Conservation (phyloP, 2,888 invertebrate genomes). For the Xanthorhoe spadicearia region DNA sequence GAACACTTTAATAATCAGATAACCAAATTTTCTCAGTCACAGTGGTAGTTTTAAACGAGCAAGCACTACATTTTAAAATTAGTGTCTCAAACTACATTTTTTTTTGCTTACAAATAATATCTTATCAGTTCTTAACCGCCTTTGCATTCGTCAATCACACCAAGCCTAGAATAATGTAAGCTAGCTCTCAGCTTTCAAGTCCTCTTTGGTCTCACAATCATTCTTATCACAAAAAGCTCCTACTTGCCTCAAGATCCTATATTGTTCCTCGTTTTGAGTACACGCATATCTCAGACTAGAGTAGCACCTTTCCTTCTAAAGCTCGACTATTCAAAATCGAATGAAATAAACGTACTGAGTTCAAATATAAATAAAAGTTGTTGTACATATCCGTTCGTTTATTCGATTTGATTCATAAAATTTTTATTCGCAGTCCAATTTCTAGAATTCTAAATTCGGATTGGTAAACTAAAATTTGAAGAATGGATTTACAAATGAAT, state of each 20-base stretch:
- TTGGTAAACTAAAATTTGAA: constrained; percentile 25
- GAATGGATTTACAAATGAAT: constrained; percentile 7
- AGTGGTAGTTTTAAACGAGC: background rate
- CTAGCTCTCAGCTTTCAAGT: background rate
- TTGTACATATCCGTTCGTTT: constrained; percentile 7
- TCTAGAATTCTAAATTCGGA: constrained; percentile 30
- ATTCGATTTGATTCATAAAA: constrained; percentile 16
- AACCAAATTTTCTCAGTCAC: background rate
- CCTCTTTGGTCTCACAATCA: constrained; percentile 16
- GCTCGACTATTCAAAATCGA: constrained; percentile 25
- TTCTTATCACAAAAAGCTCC: constrained; percentile 26
- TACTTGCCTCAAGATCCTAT: constrained; percentile 11
- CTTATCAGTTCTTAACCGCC: constrained; percentile 18
- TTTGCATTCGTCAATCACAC: background rate
- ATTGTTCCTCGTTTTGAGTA: background rate
- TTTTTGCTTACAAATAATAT: background rate
- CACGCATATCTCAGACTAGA: constrained; percentile 16
- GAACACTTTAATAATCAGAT: background rate
- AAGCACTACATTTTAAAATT: background rate
- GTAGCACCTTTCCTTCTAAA: constrained; percentile 32
- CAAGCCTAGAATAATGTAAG: constrained; percentile 12
- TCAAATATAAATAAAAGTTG: constrained; percentile 7
- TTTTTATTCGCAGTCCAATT: constrained; percentile 24
- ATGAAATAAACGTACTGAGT: constrained; percentile 31
- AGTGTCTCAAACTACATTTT: background rate